Base-by-base conservation (phyloP, 2,797 vertebrate species). In the Sebastes alutus region DNA sequence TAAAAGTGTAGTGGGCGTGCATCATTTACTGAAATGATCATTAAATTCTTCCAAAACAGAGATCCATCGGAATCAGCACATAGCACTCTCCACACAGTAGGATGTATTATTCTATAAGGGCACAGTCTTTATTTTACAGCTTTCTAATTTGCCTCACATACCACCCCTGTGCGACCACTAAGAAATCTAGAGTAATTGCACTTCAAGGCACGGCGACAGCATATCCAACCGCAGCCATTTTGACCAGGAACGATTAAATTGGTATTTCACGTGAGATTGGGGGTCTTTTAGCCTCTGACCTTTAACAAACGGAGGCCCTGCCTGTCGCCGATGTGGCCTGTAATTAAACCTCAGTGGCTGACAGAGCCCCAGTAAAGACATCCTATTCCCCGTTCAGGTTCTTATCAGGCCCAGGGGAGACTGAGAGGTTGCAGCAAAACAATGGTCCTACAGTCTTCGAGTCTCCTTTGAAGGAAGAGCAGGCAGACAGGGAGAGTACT, bases 271-370 rank as follows among this genome's bases (percentile, higher is more conserved):
- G 25, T 72, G 88, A 94, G 90, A 93, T 77, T 61, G 35, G 65
- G 77, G 71, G 82, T 90, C 87, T 69, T 66, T 74, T 87, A 84
- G 77, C 82, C 86, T 83, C 81, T 93, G 92, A 94, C 94, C 93
- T 94, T 94, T 88, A 86, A 77, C 83, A 88, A 88, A 87, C 32
- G 52, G 75, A 90, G 78, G 81, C 76, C 78, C 76, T 81, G 5
- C 56, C 80, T 86, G 88, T 87, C 79, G 73, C 88, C 69, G 83
- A 88, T 81, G 77, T 65, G 77, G 81, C 82, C 79, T 85, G 90
- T 95, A 95, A 96, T 96, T 96, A 96, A 94, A 94, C 90, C 94
- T 92, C 92, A 70, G 88, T 38, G 88, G 88, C 90, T 83, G 88
- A 86, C 81, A 78, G 88, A 91, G 88, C 90, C 87, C 84, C 85